phyloP scores from a whole-genome alignment of 2,888 invertebrate genomes.

The Meloe dianella region DNA sequence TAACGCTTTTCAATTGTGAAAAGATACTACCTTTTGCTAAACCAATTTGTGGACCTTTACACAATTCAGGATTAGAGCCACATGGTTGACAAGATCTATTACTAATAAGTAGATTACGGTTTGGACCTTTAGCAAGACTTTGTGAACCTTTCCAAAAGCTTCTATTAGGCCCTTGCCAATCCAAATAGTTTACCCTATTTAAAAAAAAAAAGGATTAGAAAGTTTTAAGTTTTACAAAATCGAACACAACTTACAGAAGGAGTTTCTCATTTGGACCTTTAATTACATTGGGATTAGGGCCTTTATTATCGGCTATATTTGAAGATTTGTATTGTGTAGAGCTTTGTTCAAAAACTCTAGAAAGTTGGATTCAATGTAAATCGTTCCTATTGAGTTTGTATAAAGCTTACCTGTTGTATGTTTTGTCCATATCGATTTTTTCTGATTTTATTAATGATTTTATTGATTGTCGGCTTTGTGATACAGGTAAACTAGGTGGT shows the following conservation, averaged over 20 bases:
- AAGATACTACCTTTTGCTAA: constrained; percentile 82
- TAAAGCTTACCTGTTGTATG: constrained; percentile 44
- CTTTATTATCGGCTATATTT: constrained; percentile 65
- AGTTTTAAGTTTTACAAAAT: too few species aligned
- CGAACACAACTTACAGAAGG: too few species aligned
- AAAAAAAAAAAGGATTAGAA: too few species aligned
- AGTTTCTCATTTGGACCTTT: constrained; percentile 81
- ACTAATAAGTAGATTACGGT: constrained; percentile 51
- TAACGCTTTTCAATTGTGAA: constrained; percentile 66
- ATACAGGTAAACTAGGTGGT: constrained; percentile 45
- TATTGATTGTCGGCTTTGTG: constrained; percentile 57
- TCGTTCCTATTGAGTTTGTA: not conserved
- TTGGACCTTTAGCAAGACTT: constrained; percentile 64
- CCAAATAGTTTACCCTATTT: constrained; percentile 82
- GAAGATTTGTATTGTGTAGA: constrained; percentile 66
- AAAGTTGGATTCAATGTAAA: constrained; percentile 27
- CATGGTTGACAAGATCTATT: constrained; percentile 62
- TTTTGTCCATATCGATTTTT: constrained; percentile 48
- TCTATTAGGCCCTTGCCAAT: constrained; percentile 83
- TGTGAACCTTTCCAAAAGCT: constrained; percentile 64
- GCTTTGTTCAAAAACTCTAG: constrained; percentile 48
- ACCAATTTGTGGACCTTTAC: constrained; percentile 75
- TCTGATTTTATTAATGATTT: constrained; percentile 55
- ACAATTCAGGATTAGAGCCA: constrained; percentile 71
- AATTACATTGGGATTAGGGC: constrained; percentile 74